A percentile compares a stretch with the other conserved stretches of the same genome.
These are phyloP conservation scores for Pitangus sulphuratus DNA, from an alignment of 2,797 vertebrate genomes.

Conservation along the genomic window DNA sequence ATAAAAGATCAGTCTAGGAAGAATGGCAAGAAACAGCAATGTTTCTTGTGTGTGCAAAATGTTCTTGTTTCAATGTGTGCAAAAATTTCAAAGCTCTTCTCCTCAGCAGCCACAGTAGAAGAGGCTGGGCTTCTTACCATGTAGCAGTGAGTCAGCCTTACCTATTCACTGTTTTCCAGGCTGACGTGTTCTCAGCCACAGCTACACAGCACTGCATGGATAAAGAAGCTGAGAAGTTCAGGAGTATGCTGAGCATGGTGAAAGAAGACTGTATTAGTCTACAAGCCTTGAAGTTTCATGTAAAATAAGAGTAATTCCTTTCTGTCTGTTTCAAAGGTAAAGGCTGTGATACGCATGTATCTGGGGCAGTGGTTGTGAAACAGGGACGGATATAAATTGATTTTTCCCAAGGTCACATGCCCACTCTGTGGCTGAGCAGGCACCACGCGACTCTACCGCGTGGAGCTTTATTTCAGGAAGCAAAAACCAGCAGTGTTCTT, in stretches of 20 bases:
- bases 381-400: background rate
- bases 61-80: background rate
- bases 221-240: background rate
- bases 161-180: background rate
- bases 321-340: background rate
- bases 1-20: background rate
- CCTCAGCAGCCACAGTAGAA: background rate
- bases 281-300: background rate
- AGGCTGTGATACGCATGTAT: background rate
- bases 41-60: too few species aligned
- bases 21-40: background rate
- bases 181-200: background rate
- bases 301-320: background rate
- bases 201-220: background rate
- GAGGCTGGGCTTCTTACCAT: background rate
- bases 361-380: background rate
- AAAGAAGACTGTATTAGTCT: background rate
- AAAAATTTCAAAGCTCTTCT: background rate
- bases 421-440: background rate
- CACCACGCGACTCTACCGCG: rapidly evolving
- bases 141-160: background rate
- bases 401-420: background rate
- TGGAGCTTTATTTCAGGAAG: background rate
- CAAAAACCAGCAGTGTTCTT: background rate
- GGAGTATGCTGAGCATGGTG: background rate